These are phyloP conservation scores for Tipula vernalis DNA, from an alignment of 2,888 invertebrate genomes.

Conservation along the genomic window DNA sequence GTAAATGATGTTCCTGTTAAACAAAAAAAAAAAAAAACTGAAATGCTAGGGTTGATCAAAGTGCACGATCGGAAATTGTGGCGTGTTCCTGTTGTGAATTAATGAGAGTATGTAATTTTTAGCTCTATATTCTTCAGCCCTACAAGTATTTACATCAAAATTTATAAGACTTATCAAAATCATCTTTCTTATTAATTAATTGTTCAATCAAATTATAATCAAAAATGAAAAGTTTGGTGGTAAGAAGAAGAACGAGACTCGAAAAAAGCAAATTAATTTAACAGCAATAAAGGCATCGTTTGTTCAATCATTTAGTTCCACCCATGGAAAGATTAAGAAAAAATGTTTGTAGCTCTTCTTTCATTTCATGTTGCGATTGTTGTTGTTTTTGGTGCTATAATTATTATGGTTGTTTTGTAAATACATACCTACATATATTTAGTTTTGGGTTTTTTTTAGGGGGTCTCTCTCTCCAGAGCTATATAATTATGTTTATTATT, in stretches of 20 bases:
- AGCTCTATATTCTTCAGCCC: neutral
- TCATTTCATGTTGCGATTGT: neutral
- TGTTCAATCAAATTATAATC: neutral
- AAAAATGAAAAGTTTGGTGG: neutral
- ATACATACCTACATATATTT: no score
- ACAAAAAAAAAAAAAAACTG: no score
- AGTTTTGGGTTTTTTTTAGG: neutral
- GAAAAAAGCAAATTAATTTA: constrained; percentile 1
- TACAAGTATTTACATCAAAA: neutral
- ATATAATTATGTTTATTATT: neutral
- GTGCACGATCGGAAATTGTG: neutral
- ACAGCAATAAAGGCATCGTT: constrained; percentile 1
- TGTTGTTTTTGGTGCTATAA: neutral
- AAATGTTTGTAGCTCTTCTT: neutral
- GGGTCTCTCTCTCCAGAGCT: neutral
- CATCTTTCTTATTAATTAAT: neutral
- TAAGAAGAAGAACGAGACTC: neutral
- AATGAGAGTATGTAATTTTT: neutral
- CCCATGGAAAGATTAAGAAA: neutral
- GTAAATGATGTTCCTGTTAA: neutral
- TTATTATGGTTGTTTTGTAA: neutral
- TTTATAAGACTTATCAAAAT: neutral
- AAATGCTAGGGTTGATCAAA: neutral
- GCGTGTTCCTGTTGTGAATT: neutral
- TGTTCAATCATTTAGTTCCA: constrained; percentile 5